phyloP scores from a whole-genome alignment of 2,797 vertebrate genomes.

The Distichodus sexfasciatus region DNA sequence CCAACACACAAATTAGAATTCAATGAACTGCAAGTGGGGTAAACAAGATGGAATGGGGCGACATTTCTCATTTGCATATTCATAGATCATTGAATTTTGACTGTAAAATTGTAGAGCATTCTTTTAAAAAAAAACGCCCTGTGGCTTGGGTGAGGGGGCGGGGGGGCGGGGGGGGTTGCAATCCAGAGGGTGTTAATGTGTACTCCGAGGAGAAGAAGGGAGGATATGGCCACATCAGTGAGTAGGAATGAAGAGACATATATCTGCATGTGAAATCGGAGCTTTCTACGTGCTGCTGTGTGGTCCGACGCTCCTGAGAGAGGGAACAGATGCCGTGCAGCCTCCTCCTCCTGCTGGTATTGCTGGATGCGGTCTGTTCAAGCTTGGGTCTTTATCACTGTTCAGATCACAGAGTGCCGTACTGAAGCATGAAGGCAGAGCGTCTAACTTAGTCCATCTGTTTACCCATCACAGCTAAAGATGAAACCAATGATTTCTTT shows the following conservation, averaged over 20 bases:
- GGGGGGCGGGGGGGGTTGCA: too few species aligned
- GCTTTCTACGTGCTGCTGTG: not conserved
- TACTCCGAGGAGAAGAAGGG: too few species aligned
- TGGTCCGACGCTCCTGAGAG: not conserved
- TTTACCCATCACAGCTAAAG: not conserved
- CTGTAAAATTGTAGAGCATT: too few species aligned
- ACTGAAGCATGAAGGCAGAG: conserved; percentile 10
- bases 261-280: conserved; percentile 3
- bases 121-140: too few species aligned
- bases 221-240: not conserved
- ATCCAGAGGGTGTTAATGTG: conserved; percentile 10
- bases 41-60: too few species aligned
- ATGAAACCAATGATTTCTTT: too few species aligned
- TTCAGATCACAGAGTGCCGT: not conserved
- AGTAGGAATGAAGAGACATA: not conserved
- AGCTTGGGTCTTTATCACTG: not conserved
- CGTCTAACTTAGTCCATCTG: not conserved
- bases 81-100: too few species aligned
- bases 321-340: not conserved
- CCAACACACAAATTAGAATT: too few species aligned
- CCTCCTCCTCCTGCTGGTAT: not conserved
- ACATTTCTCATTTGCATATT: too few species aligned
- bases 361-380: not conserved
- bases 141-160: too few species aligned
- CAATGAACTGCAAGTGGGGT: too few species aligned